Conservation (phyloP, 1,140 invertebrate genomes). For the Cyrtorhinus lividipennis region DNA sequence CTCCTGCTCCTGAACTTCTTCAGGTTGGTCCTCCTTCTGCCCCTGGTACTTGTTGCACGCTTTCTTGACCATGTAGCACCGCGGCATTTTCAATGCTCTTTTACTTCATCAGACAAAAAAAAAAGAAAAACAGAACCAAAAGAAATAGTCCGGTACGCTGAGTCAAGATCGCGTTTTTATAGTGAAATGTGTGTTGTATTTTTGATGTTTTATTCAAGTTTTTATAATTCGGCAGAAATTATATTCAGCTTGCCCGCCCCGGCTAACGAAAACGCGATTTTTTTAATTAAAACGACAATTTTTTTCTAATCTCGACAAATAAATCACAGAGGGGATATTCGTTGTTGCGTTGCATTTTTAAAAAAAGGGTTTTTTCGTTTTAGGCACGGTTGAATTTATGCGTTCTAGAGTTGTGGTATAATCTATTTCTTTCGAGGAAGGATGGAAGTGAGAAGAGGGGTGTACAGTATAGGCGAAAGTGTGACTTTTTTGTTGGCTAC, state of each 20-base stretch:
- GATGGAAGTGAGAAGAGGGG: slow-evolving; percentile 12
- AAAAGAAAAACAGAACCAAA: too few species aligned
- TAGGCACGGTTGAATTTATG: slow-evolving; percentile 6
- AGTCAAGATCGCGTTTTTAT: too few species aligned
- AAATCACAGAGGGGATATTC: slow-evolving; percentile 11
- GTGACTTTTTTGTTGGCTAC: neutral
- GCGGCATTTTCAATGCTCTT: slow-evolving; percentile 34
- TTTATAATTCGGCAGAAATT: too few species aligned
- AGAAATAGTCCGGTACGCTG: too few species aligned
- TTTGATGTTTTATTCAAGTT: too few species aligned
- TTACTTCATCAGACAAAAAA: slow-evolving; percentile 15
- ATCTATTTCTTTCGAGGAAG: slow-evolving; percentile 3
- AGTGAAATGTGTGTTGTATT: too few species aligned
- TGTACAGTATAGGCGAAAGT: slow-evolving; percentile 13
- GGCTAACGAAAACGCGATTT: too few species aligned
- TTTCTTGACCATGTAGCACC: slow-evolving; percentile 42
- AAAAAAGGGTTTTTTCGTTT: slow-evolving; percentile 3
- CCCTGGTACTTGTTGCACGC: slow-evolving; percentile 38
- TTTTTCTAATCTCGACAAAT: neutral
- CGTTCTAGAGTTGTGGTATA: neutral
- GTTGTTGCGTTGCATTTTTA: slow-evolving; percentile 13
- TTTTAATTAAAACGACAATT: neutral
- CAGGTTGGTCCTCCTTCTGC: slow-evolving; percentile 27
- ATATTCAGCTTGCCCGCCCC: too few species aligned
- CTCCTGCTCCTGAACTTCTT: slow-evolving; percentile 23